Evolutionary conservation across 2,113 vertebrate genomes (phyloP).

Genomic region (Paradoxurus hermaphroditus): DNA sequence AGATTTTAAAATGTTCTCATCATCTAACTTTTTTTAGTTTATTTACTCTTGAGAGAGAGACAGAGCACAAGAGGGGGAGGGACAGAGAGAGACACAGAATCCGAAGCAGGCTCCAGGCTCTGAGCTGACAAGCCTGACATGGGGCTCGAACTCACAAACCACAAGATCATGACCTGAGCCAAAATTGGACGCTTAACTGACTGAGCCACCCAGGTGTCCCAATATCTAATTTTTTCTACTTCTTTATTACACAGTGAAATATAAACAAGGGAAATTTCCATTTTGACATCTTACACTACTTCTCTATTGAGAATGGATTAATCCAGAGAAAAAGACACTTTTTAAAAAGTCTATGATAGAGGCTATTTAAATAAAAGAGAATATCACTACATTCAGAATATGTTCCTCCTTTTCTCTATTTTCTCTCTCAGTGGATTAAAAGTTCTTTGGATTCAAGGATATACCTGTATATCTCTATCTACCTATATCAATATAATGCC

Average conservation of each 20-base stretch:
- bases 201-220: background rate
- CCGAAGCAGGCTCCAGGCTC: no score
- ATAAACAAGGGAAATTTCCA: background rate
- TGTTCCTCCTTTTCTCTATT: background rate
- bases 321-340: background rate
- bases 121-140: no score
- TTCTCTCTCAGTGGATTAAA: background rate
- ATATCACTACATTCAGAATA: background rate
- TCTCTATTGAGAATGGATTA: background rate
- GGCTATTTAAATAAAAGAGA: background rate
- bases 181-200: no score
- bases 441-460: background rate
- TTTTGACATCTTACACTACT: conserved; percentile 7
- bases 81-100: no score
- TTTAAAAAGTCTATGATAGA: background rate
- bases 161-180: no score
- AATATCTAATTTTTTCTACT: background rate
- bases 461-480: background rate
- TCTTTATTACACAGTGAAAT: background rate
- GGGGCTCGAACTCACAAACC: no score
- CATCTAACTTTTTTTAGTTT: background rate
- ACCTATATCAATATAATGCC: background rate
- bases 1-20: background rate
- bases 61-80: no score
- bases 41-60: no score